Evolutionary conservation across 1,140 invertebrate genomes (phyloP).

Genomic region (Copidosoma floridanum): DNA sequence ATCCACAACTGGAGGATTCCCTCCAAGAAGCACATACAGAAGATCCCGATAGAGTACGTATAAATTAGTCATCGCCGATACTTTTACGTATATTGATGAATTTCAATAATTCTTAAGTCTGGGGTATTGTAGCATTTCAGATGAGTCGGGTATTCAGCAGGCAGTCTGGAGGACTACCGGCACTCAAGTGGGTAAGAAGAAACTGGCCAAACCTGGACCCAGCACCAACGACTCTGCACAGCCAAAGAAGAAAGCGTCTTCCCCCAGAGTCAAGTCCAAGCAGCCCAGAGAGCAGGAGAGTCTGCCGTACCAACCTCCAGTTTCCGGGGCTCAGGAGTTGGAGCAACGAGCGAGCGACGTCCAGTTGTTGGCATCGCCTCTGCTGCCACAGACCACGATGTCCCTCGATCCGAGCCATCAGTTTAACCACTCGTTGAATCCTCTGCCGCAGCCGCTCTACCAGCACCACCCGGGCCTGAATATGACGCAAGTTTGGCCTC

Average conservation of each 20-base stretch:
- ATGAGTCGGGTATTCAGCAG: constrained; percentile 48
- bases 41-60: constrained; percentile 48
- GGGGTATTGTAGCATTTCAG: constrained; percentile 31
- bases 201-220: constrained; percentile 32
- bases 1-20: constrained; percentile 57
- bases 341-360: constrained; percentile 33
- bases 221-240: constrained; percentile 27
- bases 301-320: too few relatives aligned
- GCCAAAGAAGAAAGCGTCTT: constrained; percentile 34
- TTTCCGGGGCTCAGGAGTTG: too few relatives aligned
- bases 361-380: constrained; percentile 10
- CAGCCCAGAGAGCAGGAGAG: too few relatives aligned
- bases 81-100: background rate
- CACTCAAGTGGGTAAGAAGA: constrained; percentile 51
- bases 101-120: background rate
- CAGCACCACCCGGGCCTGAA: constrained; percentile 44
- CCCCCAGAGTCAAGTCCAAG: constrained; percentile 34
- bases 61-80: too few relatives aligned
- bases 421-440: constrained; percentile 26
- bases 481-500: constrained; percentile 50
- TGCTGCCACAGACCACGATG: constrained; percentile 30
- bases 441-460: constrained; percentile 44
- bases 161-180: constrained; percentile 54
- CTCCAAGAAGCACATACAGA: constrained; percentile 53
- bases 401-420: constrained; percentile 32